Conservation (phyloP, 2,888 invertebrate genomes). For the Siphonodentalium dalli region DNA sequence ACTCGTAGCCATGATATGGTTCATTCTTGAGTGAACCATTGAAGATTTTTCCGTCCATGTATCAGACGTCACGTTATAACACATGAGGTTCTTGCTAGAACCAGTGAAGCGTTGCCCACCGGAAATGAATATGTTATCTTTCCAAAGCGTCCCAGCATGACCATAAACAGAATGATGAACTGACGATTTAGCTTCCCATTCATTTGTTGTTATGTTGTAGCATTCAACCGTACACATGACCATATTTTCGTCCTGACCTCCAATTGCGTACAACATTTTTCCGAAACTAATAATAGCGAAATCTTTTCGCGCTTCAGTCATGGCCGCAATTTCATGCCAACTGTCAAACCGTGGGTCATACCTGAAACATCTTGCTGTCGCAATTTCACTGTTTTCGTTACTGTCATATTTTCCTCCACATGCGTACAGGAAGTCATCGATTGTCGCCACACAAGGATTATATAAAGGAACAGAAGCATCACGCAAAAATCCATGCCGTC, state of each 20-base stretch:
- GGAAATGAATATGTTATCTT: conserved; percentile 54
- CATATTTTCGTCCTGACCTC: conserved; percentile 63
- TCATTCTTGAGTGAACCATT: conserved; percentile 54
- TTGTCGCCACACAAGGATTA: conserved; percentile 60
- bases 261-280: conserved; percentile 55
- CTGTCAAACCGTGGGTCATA: conserved; percentile 62
- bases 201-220: conserved; percentile 57
- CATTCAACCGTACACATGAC: conserved; percentile 63
- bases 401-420: conserved; percentile 64
- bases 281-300: conserved; percentile 54
- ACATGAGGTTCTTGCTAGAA: conserved; percentile 51
- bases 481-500: conserved; percentile 53
- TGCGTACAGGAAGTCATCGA: conserved; percentile 64
- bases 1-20: conserved; percentile 57
- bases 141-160: conserved; percentile 57
- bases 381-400: conserved; percentile 61
- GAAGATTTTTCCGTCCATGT: conserved; percentile 54
- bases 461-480: conserved; percentile 60
- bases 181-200: conserved; percentile 57
- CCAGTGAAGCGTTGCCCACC: conserved; percentile 63
- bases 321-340: conserved; percentile 61
- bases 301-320: conserved; percentile 63
- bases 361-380: conserved; percentile 62
- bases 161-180: conserved; percentile 57
- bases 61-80: conserved; percentile 50